Conservation (phyloP, 2,888 invertebrate genomes). For the Mythimna vitellina region DNA sequence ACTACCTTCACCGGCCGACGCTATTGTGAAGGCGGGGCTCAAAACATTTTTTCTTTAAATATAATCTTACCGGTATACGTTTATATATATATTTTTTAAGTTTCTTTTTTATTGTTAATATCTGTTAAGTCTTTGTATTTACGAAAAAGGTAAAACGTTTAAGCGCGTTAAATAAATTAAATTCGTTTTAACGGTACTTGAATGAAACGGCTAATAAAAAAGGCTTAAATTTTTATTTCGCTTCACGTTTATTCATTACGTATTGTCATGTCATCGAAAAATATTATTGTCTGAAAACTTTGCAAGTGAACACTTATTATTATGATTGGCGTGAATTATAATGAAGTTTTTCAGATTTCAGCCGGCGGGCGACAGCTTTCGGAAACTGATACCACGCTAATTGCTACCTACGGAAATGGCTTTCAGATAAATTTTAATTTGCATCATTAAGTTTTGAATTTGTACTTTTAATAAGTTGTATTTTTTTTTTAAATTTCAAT, state of each 20-base stretch:
- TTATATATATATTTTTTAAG: background rate
- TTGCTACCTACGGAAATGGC: constrained; percentile 27
- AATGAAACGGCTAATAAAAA: background rate
- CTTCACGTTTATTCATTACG: constrained; percentile 5
- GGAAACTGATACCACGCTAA: constrained; percentile 13
- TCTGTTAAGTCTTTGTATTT: background rate
- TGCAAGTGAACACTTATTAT: constrained; percentile 45
- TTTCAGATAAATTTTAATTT: constrained; percentile 5
- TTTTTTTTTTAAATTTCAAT: background rate
- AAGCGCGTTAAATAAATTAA: constrained; percentile 16
- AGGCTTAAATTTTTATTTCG: background rate
- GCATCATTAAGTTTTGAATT: background rate
- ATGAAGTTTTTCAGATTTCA: constrained; percentile 50
- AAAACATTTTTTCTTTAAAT: constrained; percentile 13
- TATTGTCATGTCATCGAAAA: constrained; percentile 40
- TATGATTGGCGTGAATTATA: constrained; percentile 46
- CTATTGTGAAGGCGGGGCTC: constrained; percentile 35
- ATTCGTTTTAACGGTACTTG: constrained; percentile 1
- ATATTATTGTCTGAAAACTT: constrained; percentile 49
- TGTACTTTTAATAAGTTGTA: background rate
- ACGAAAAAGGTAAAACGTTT: constrained; percentile 15
- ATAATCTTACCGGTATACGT: background rate
- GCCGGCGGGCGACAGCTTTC: constrained; percentile 1
- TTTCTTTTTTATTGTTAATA: background rate
- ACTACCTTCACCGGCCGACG: constrained; percentile 28